These are phyloP conservation scores for Nothoprocta pentlandii DNA, from an alignment of 2,113 vertebrate species.

Conservation along the genomic window DNA sequence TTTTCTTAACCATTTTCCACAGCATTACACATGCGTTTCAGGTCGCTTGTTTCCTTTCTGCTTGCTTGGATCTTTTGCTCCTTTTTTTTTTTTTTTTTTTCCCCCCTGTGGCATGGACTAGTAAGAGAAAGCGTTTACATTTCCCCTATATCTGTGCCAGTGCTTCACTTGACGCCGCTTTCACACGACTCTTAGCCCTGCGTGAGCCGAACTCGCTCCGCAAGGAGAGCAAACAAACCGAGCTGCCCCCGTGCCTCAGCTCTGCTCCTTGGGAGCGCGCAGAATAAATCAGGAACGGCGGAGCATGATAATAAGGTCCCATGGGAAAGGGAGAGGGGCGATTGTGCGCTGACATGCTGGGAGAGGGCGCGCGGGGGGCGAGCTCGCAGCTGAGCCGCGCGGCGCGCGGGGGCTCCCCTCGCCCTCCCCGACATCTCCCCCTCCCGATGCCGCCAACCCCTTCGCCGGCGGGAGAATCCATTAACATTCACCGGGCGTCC, in stretches of 20 bases:
- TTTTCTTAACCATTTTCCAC: constrained; percentile 31
- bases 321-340: constrained; percentile 72
- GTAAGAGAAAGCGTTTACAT: not conserved
- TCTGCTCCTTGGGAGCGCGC: constrained; percentile 61
- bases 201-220: constrained; percentile 21
- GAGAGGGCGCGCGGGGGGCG: constrained; percentile 39
- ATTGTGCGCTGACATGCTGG: constrained; percentile 55
- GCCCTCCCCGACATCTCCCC: constrained; percentile 63
- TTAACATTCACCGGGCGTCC: constrained; percentile 77
- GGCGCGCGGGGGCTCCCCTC: constrained; percentile 65
- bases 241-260: constrained; percentile 48
- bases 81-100: not conserved
- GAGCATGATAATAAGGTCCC: constrained; percentile 56
- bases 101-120: not conserved
- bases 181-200: not conserved
- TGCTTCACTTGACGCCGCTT: not conserved
- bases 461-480: constrained; percentile 72
- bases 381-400: constrained; percentile 58
- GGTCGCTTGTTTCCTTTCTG: not conserved
- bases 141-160: not conserved
- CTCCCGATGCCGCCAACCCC: constrained; percentile 75
- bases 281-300: constrained; percentile 76
- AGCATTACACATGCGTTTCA: not conserved
- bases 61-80: not conserved
- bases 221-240: constrained; percentile 77